Conservation (phyloP, 2,113 vertebrate genomes). For the Eretmochelys imbricata region DNA sequence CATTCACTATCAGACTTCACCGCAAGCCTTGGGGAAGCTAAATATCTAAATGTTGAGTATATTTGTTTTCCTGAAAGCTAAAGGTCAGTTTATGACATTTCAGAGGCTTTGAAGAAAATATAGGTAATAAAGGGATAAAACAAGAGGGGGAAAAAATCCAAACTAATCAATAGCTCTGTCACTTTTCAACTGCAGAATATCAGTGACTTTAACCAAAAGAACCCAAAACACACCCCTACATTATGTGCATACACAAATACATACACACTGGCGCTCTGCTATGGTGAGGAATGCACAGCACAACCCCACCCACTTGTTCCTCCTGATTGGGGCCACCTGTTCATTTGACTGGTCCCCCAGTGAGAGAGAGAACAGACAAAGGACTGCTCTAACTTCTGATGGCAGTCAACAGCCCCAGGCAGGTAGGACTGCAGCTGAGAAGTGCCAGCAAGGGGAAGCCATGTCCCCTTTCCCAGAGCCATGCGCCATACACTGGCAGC, state of each 20-base stretch:
- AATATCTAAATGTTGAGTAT: not conserved
- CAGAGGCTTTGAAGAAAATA: not conserved
- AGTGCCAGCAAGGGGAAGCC: not conserved
- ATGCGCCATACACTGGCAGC: not conserved
- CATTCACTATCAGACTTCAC: not conserved
- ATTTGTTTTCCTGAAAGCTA: not conserved
- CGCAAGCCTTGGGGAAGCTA: not conserved
- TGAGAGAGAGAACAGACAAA: not conserved
- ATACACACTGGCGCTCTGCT: not conserved
- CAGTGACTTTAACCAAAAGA: not conserved
- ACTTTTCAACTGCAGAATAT: not conserved
- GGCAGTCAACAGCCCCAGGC: not conserved
- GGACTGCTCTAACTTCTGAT: not conserved
- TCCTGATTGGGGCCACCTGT: not conserved
- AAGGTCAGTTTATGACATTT: not conserved
- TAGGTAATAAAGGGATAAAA: not conserved
- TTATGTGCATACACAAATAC: not conserved
- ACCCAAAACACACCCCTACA: not conserved
- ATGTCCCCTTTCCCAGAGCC: not conserved
- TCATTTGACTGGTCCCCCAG: not conserved
- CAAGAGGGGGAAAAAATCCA: not conserved
- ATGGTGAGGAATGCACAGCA: not conserved
- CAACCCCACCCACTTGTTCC: not conserved
- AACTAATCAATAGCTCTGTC: not conserved
- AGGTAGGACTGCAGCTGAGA: not conserved